Evolutionary conservation across 2,113 vertebrate species (phyloP).

Genomic region (Dicentrarchus labrax): DNA sequence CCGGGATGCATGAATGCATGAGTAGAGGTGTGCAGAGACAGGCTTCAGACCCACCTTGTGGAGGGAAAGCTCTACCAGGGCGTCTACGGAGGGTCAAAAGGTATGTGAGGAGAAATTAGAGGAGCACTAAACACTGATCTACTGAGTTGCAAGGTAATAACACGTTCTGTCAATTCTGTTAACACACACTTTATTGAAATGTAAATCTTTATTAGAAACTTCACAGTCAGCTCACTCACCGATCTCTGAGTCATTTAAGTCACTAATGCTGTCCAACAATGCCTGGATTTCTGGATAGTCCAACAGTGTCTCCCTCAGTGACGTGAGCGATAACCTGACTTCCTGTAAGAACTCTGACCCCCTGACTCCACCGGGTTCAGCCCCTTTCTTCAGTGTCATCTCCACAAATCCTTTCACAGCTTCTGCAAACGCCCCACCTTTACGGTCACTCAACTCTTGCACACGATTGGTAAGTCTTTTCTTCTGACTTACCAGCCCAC

Average conservation of each 20-base stretch:
- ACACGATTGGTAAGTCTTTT: constrained; percentile 84
- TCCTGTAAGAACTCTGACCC: constrained; percentile 89
- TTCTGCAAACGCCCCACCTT: constrained; percentile 77
- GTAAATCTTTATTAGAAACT: not conserved
- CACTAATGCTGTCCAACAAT: constrained; percentile 79
- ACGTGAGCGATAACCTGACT: constrained; percentile 86
- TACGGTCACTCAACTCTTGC: constrained; percentile 84
- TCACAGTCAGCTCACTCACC: constrained; percentile 69
- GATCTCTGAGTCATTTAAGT: constrained; percentile 77
- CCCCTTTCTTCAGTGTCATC: constrained; percentile 55
- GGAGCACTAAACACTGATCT: fast-evolving
- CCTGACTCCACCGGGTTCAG: constrained; percentile 31
- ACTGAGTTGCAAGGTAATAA: not conserved
- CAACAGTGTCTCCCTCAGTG: constrained; percentile 84
- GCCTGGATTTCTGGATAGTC: constrained; percentile 83
- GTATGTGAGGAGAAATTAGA: not conserved
- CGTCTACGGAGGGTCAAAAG: constrained; percentile 72
- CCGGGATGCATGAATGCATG: constrained; percentile 78
- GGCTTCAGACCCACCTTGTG: constrained; percentile 90
- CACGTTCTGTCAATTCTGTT: not conserved
- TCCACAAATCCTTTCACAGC: constrained; percentile 79
- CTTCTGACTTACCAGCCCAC: constrained; percentile 82
- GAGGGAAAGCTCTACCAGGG: constrained; percentile 85
- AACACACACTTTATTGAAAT: not conserved
- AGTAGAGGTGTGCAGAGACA: constrained; percentile 82